A percentile compares a stretch with the other conserved stretches of the same genome.
Evolutionary conservation across 2,113 vertebrate species (phyloP).

Genomic region (Ictalurus punctatus): DNA sequence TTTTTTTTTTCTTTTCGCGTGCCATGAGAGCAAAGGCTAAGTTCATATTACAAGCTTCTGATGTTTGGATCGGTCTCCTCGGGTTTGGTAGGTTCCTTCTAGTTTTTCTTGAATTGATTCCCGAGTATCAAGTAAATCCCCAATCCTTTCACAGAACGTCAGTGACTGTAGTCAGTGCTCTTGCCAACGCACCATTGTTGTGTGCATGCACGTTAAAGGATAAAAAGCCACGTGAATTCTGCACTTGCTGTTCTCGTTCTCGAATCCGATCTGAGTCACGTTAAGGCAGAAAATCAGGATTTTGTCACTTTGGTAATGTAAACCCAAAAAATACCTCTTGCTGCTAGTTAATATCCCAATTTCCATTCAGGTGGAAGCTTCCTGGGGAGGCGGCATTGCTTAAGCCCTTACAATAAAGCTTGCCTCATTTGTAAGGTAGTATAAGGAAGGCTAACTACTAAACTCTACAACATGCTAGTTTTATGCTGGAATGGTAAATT

Average conservation of each 20-base stretch:
- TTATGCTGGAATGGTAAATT: background rate
- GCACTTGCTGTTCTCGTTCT: background rate
- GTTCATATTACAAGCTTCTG: background rate
- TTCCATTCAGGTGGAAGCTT: background rate
- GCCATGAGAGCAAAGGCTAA: background rate
- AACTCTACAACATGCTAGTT: background rate
- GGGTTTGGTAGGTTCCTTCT: background rate
- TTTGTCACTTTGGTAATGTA: background rate
- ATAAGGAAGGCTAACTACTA: background rate
- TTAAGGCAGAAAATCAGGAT: background rate
- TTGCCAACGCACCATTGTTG: background rate
- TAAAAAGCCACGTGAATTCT: background rate
- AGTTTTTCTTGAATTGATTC: background rate
- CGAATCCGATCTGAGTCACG: background rate
- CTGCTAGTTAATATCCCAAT: background rate
- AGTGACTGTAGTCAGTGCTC: background rate
- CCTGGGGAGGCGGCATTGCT: background rate
- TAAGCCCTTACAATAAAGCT: background rate
- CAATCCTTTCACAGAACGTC: background rate
- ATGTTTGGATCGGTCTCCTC: background rate
- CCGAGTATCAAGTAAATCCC: background rate
- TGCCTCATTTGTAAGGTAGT: background rate
- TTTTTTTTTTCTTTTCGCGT: background rate
- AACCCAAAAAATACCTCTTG: background rate
- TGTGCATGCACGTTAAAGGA: background rate